phyloP scores from a whole-genome alignment of 2,113 vertebrate genomes.

The Dendrocopos noguchii region DNA sequence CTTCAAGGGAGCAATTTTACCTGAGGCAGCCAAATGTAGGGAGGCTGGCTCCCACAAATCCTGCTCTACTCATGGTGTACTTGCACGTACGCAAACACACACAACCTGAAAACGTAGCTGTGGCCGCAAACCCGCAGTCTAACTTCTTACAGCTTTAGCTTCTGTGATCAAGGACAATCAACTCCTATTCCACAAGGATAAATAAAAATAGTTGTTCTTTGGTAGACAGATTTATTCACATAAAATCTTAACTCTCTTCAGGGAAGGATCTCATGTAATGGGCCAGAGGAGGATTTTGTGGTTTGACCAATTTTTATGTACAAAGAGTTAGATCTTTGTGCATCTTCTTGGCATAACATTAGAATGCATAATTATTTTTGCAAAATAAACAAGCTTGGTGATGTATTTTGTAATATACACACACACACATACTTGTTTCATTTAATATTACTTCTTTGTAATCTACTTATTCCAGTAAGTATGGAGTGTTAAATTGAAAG shows the following conservation, averaged over 20 bases:
- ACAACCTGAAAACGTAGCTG: background rate
- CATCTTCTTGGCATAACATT: background rate
- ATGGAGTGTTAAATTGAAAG: background rate
- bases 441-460: background rate
- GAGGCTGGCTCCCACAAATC: background rate
- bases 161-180: background rate
- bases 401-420: background rate
- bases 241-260: background rate
- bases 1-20: background rate
- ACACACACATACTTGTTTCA: background rate
- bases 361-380: background rate
- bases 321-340: slow-evolving; percentile 12
- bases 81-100: background rate
- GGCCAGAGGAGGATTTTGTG: slow-evolving; percentile 10
- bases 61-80: background rate
- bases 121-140: slow-evolving; percentile 4
- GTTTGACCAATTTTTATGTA: slow-evolving; percentile 24
- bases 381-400: background rate
- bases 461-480: background rate
- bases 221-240: background rate
- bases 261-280: background rate
- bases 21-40: background rate
- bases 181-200: background rate
- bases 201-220: background rate
- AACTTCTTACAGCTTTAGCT: background rate